These are phyloP conservation scores for Bettongia penicillata DNA, from an alignment of 2,113 vertebrate species.

Conservation along the genomic window DNA sequence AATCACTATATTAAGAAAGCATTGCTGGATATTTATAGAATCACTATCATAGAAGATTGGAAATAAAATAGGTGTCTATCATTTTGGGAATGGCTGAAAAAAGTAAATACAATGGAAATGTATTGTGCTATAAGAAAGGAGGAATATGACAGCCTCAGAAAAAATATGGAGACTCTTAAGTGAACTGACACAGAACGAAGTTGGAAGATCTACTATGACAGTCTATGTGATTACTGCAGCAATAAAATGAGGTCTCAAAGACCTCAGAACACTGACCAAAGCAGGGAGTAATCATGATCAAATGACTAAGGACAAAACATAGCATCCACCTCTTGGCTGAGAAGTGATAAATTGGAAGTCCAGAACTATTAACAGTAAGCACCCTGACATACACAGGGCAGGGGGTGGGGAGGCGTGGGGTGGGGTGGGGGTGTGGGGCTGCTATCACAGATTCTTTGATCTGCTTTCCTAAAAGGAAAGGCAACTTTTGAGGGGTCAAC, in stretches of 20 bases:
- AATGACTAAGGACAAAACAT: background rate
- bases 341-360: background rate
- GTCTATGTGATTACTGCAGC: background rate
- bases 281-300: background rate
- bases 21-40: background rate
- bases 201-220: background rate
- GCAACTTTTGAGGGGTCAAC: no score
- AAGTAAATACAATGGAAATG: background rate
- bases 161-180: background rate
- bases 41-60: background rate
- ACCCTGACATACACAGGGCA: no score
- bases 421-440: no score
- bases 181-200: background rate
- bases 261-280: background rate
- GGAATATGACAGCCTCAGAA: background rate
- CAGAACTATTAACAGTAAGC: no score
- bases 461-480: no score
- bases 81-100: background rate
- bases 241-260: background rate
- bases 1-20: background rate
- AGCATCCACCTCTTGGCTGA: background rate
- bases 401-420: no score
- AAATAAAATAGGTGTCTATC: background rate
- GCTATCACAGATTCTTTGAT: no score
- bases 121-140: background rate